Evolutionary conservation across 2,888 invertebrate species (phyloP), one percentile per base, ranked within the genome.

Genomic region (Nomada lathburiana): DNA sequence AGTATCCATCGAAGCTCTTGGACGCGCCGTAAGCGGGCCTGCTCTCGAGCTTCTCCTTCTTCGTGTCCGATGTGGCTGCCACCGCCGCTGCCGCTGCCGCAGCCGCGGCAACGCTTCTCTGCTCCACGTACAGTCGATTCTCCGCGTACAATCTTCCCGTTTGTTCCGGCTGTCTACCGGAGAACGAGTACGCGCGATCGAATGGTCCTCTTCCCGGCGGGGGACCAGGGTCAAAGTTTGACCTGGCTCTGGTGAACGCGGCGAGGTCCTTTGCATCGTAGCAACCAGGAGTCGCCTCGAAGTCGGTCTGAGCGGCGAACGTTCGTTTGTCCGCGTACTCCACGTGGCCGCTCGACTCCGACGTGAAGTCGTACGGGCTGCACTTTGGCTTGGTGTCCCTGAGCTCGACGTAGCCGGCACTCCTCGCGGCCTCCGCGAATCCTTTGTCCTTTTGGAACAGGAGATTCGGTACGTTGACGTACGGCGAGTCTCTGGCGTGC

Each of bases 1-100:
- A 89, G 85, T 93, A 93, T 9, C 92, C 92, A 60, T 92, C 93
- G 85, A 93, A 93, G 86, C 93, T 92, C 86, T 93, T 93, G 57
- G 93, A 92, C 13, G 93, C 89, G 2, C 90, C 90, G 76, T 92
- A 93, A 73, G 80, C 83, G 1, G 89, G 86, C 57, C 89, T 90
- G n/a, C 87, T 74, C 55, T 91, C 77, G 90, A 92, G 88, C 93
- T 94, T 86, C 90, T 93, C 92, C 94, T 94, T 93, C 94, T 94
- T 93, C 44, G 85, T 82, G 2, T 87, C 88, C 55, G 85, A 74
- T 5, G 69, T 62, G 50, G 74, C 75, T 2, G 47, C 59, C n/a
- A 20, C 36, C 2, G 65, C 69, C 2, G 59, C 29, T 4, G 29
- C 69, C 1, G 59, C 29, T 4, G 29, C 70, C 1, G 70, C 70